These are phyloP conservation scores for Zaprionus nigranus DNA, from an alignment of 1,140 invertebrate genomes.

Conservation along the genomic window DNA sequence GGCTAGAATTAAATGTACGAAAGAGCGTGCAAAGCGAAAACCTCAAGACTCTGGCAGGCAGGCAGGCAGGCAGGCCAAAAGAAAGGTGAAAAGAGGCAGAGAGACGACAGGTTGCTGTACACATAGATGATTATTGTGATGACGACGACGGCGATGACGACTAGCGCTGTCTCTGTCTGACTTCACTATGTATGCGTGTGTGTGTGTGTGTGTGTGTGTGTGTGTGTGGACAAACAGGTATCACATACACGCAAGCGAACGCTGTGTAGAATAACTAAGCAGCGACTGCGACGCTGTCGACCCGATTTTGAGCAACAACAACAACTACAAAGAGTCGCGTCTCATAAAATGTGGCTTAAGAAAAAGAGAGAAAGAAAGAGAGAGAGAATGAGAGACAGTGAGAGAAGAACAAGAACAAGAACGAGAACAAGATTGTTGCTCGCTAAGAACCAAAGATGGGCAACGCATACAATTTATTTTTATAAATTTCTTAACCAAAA, in stretches of 20 bases:
- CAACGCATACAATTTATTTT: constrained; percentile 13
- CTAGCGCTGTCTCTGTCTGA: constrained; percentile 14
- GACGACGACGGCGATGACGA: constrained; percentile 11
- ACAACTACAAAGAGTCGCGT: constrained; percentile 22
- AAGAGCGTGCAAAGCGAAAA: constrained; percentile 50
- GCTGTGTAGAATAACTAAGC: constrained; percentile 70
- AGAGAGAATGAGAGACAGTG: constrained; percentile 2
- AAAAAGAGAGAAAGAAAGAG: background rate
- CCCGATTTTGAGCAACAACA: constrained; percentile 60
- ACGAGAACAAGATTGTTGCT: background rate
- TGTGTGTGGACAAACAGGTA: constrained; percentile 51
- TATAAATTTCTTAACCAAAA: background rate
- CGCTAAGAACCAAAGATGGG: background rate
- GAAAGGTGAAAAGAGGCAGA: constrained; percentile 77
- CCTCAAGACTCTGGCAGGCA: constrained; percentile 8
- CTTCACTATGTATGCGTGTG: constrained; percentile 4
- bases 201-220: constrained; percentile 26
- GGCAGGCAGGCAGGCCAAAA: constrained; percentile 41
- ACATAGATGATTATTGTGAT: constrained; percentile 36
- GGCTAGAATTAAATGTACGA: constrained; percentile 36
- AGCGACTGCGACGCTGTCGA: constrained; percentile 56
- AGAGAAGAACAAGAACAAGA: background rate
- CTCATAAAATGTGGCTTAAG: constrained; percentile 30
- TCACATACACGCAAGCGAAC: constrained; percentile 23
- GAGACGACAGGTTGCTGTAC: constrained; percentile 35